Percentiles rank a stretch among this genome's conserved stretches.
These are phyloP conservation scores for Linurgus olivaceus DNA, from an alignment of 2,797 vertebrate species.

Conservation along the genomic window DNA sequence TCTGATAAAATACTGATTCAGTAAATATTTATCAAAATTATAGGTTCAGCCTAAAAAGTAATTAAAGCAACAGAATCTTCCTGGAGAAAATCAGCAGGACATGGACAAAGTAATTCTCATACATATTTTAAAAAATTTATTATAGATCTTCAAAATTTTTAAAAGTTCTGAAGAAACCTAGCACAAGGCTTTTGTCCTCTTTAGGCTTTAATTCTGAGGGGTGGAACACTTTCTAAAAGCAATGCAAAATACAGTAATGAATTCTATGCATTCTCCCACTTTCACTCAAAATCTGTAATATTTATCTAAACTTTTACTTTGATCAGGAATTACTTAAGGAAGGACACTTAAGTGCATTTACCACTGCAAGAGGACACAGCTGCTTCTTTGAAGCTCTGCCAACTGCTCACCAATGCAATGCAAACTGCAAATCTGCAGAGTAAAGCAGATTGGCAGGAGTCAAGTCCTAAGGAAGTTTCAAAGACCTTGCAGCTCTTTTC, in stretches of 20 bases:
- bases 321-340: background rate
- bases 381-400: background rate
- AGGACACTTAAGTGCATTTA: background rate
- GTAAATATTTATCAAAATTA: conserved; percentile 60
- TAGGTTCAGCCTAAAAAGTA: background rate
- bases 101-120: background rate
- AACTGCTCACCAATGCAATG: background rate
- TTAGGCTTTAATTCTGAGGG: background rate
- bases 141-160: background rate
- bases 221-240: background rate
- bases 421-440: background rate
- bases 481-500: background rate
- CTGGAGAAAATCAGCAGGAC: background rate
- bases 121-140: background rate
- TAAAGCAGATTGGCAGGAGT: background rate
- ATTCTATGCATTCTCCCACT: background rate
- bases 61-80: background rate
- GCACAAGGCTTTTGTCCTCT: background rate
- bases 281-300: background rate
- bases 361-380: background rate
- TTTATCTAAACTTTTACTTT: background rate
- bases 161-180: background rate
- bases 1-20: conserved; percentile 49
- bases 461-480: background rate
- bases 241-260: background rate